phyloP scores from a whole-genome alignment of 2,797 vertebrate genomes.

The Morelia viridis region DNA sequence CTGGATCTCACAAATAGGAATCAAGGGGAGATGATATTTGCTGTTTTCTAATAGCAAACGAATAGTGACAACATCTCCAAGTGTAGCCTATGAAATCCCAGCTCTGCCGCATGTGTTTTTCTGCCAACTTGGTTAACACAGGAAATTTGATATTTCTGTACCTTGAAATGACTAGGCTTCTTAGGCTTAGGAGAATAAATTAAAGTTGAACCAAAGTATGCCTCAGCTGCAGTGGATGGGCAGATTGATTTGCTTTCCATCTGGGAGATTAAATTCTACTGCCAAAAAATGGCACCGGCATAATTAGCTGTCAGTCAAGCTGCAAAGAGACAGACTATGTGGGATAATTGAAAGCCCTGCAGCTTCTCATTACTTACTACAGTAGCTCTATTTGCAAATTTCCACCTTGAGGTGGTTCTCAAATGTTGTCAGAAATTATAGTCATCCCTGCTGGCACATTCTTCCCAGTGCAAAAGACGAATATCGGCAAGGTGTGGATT shows the following conservation, averaged over 20 bases:
- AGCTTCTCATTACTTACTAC: conserved; percentile 75
- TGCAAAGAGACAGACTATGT: conserved; percentile 67
- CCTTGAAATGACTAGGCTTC: conserved; percentile 82
- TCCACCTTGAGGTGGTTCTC: conserved; percentile 67
- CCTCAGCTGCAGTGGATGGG: conserved; percentile 84
- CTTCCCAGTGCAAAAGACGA: conserved; percentile 41
- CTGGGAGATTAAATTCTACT: conserved; percentile 88
- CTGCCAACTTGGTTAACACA: conserved; percentile 70
- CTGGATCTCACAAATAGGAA: conserved; percentile 55
- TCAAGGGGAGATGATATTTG: conserved; percentile 62
- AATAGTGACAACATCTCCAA: conserved; percentile 26
- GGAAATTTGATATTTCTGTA: conserved; percentile 83
- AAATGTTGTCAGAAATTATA: conserved; percentile 31
- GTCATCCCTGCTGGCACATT: conserved; percentile 45
- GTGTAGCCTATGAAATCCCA: conserved; percentile 56
- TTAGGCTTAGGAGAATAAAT: conserved; percentile 90
- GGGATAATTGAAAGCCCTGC: conserved; percentile 75
- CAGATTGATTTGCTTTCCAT: conserved; percentile 92
- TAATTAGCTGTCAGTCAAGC: conserved; percentile 84
- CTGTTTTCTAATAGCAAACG: conserved; percentile 48
- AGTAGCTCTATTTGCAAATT: conserved; percentile 69
- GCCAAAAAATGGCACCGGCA: conserved; percentile 77
- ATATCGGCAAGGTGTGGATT: conserved; percentile 38
- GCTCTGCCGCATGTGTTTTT: conserved; percentile 65
- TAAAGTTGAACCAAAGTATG: conserved; percentile 82